Conservation (phyloP, 2,113 vertebrate genomes). For the Silurus asotus region DNA sequence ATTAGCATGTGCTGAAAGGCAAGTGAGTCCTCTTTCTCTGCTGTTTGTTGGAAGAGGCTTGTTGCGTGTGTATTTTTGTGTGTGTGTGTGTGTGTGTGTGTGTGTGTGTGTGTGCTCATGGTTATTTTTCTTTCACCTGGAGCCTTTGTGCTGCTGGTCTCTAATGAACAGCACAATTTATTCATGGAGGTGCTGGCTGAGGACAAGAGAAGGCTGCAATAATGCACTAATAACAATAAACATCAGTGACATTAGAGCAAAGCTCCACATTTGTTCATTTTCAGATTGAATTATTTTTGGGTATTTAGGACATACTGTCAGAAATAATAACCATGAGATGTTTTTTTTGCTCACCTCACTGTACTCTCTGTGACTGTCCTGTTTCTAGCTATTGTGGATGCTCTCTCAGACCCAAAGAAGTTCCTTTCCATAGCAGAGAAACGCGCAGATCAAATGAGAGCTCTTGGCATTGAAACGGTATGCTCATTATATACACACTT, state of each 20-base stretch:
- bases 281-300: not conserved
- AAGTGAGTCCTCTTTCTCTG: conserved; percentile 10
- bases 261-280: not conserved
- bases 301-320: not conserved
- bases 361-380: not conserved
- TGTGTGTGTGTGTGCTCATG: not conserved
- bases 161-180: conserved; percentile 23
- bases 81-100: not conserved
- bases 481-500: conserved; percentile 46
- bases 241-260: not conserved
- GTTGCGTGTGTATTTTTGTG: not conserved
- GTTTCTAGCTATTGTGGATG: conserved; percentile 90
- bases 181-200: conserved; percentile 26
- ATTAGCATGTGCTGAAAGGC: conserved; percentile 36
- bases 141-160: conserved; percentile 31
- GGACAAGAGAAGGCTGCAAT: conserved; percentile 20
- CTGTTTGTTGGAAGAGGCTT: conserved; percentile 37
- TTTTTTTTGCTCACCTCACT: not conserved
- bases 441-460: conserved; percentile 97
- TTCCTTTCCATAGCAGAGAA: conserved; percentile 97
- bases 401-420: conserved; percentile 98
- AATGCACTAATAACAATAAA: conserved; percentile 7
- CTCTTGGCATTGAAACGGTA: conserved; percentile 97
- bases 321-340: not conserved
- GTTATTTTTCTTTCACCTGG: conserved; percentile 37